Evolutionary conservation across 2,113 vertebrate genomes (phyloP), one percentile per base, ranked within the genome.

Genomic region (Stigmatopora nigra): DNA sequence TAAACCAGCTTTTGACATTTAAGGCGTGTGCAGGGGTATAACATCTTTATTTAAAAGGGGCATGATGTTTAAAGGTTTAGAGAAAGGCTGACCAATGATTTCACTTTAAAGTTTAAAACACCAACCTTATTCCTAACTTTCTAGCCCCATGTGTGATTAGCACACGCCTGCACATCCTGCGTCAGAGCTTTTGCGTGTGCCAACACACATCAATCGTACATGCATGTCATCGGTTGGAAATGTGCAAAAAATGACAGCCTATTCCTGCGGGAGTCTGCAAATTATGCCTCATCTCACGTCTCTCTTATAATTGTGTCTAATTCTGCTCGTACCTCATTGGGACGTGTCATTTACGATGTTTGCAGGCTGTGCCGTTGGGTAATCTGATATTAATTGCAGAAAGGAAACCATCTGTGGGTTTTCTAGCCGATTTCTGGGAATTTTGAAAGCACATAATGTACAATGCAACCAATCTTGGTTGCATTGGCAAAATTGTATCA

Each of bases 331-430:
- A 64, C 72, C 68, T 76, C 70, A 49, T 49, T 67, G 56, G 2
- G 61, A 51, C 31, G 51, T 56, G 65, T 45, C 62, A 67, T 1
- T 76, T 62, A 63, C 46, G 46, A 19, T 71, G 69, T 79, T 76
- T 72, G 59, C 51, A 35, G 7, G 69, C 51, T 63, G 49, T 63
- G 63, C 69, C 14, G 0, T 57, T 0, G 63, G 67, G 38, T 68
- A 79, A 77, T 70, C 68, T 66, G n/a, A 13, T 25, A 65, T 61
- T 73, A 72, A 73, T 79, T 73, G 70, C 68, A 68, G 7, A 77
- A 80, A 70, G 41, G 31, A 75, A 64, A 61, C 64, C 82, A 77
- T 70, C 76, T 77, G 76, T 68, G 74, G 74, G 70, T 64, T 38
- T 38, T 63, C 51, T 47, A 31, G 12, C 25, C 62, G 61, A 71